These are phyloP conservation scores for Melikaiella ostensackeni DNA, from an alignment of 2,888 invertebrate species.

Conservation along the genomic window DNA sequence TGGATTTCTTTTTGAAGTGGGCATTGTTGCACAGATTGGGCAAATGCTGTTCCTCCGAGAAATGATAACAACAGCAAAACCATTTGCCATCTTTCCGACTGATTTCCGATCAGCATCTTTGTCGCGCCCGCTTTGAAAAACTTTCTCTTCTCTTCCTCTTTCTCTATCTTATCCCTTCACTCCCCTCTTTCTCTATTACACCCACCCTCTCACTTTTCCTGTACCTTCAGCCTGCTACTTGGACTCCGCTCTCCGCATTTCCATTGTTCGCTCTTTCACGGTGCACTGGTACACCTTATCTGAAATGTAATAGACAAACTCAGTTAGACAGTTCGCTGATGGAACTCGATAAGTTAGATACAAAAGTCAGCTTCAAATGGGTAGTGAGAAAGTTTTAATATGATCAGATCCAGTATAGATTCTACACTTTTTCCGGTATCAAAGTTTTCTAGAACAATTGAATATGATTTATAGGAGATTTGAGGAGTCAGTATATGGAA, in stretches of 20 bases:
- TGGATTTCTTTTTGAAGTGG: constrained; percentile 86
- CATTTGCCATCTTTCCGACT: constrained; percentile 44
- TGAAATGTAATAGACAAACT: constrained; percentile 16
- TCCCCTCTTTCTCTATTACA: constrained; percentile 34
- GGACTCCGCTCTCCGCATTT: constrained; percentile 42
- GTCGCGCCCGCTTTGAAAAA: constrained; percentile 37
- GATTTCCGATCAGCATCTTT: constrained; percentile 47
- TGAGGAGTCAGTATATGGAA: not conserved
- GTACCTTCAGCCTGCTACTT: constrained; percentile 46
- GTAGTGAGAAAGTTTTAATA: not conserved
- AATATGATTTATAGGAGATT: not conserved
- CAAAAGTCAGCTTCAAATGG: not conserved
- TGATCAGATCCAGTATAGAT: not conserved
- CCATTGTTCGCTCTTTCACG: constrained; percentile 44
- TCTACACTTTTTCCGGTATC: not conserved
- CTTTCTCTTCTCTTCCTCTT: constrained; percentile 31
- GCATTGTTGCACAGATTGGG: constrained; percentile 83
- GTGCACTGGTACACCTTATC: constrained; percentile 46
- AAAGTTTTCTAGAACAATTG: not conserved
- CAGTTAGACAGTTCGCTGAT: not conserved
- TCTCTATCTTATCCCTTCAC: constrained; percentile 28
- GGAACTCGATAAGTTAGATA: not conserved
- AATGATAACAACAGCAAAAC: constrained; percentile 45
- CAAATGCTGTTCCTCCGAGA: constrained; percentile 47
- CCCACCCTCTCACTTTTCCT: constrained; percentile 43